A percentile compares a stretch with the other conserved stretches of the same genome.
Conservation (phyloP, 2,113 vertebrate species). For the Anarrhichthys ocellatus region DNA sequence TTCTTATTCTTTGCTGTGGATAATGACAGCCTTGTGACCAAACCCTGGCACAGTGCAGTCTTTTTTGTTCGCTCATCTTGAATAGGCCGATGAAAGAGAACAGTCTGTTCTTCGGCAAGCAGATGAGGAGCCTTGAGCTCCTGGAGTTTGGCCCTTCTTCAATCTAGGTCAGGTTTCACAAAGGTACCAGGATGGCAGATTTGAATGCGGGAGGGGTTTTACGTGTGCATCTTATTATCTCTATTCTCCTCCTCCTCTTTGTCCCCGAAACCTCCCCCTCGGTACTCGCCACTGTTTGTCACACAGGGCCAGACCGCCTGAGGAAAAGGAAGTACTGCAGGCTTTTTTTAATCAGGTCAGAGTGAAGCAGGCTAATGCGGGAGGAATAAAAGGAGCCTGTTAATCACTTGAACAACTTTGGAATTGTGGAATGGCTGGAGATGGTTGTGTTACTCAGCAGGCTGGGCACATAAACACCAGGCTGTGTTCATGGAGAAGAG, state of each 20-base stretch:
- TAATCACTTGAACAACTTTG: slow-evolving; percentile 60
- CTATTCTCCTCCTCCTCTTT: slow-evolving; percentile 57
- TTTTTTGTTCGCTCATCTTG: slow-evolving; percentile 29
- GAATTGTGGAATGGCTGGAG: slow-evolving; percentile 30
- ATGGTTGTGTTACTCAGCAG: slow-evolving; percentile 39
- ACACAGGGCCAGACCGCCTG: slow-evolving; percentile 64
- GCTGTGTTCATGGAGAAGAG: slow-evolving; percentile 10
- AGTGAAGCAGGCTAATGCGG: slow-evolving; percentile 63
- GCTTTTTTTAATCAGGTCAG: slow-evolving; percentile 63
- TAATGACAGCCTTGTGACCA: slow-evolving; percentile 9
- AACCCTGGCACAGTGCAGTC: neutral
- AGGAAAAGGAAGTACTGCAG: slow-evolving; percentile 64
- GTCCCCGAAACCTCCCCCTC: slow-evolving; percentile 19
- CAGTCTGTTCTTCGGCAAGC: slow-evolving; percentile 51
- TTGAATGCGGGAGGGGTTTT: slow-evolving; percentile 61
- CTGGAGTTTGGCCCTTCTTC: slow-evolving; percentile 67
- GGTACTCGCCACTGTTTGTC: slow-evolving; percentile 15
- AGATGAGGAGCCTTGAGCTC: slow-evolving; percentile 56
- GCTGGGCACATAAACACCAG: slow-evolving; percentile 30
- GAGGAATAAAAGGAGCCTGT: slow-evolving; percentile 59
- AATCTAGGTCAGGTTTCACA: slow-evolving; percentile 78
- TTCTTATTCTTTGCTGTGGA: neutral
- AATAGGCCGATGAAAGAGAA: slow-evolving; percentile 59
- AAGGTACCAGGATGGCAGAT: slow-evolving; percentile 52
- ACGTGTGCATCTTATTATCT: slow-evolving; percentile 64